Percentiles rank a stretch among this genome's conserved stretches.
Conservation (phyloP, 2,113 vertebrate genomes). For the Chloebia gouldiae region DNA sequence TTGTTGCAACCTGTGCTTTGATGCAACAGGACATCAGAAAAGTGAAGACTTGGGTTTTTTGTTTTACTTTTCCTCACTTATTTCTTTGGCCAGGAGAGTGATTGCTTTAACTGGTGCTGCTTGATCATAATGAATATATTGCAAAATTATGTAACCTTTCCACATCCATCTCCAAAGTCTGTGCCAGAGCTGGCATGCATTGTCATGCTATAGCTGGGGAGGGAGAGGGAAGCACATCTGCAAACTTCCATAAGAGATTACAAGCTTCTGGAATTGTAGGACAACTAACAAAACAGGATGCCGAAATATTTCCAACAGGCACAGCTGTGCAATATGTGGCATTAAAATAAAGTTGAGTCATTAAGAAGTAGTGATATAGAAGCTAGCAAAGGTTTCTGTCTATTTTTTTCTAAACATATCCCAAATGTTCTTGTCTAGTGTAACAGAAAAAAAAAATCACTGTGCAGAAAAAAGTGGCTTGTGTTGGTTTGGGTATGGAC, state of each 20-base stretch:
- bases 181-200: conserved; percentile 9
- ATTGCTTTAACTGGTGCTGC: conserved; percentile 55
- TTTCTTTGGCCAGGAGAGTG: conserved; percentile 44
- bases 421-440: neutral
- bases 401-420: neutral
- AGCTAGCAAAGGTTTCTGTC: conserved; percentile 17
- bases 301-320: conserved; percentile 27
- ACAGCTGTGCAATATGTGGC: neutral
- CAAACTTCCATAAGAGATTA: neutral
- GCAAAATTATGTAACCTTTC: conserved; percentile 49
- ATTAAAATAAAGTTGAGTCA: conserved; percentile 37
- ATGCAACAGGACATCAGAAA: conserved; percentile 69
- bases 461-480: neutral
- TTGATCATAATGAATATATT: conserved; percentile 43
- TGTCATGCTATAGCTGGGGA: conserved; percentile 19
- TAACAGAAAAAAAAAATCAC: neutral
- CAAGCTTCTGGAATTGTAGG: conserved; percentile 2
- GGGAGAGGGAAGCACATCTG: neutral
- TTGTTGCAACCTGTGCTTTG: conserved; percentile 66
- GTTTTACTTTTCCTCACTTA: conserved; percentile 17
- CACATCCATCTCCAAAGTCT: neutral
- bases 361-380: conserved; percentile 9
- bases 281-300: neutral
- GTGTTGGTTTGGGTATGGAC: neutral
- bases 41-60: conserved; percentile 34